phyloP scores from a whole-genome alignment of 2,888 invertebrate species.

The Ypsolopha scabrella region DNA sequence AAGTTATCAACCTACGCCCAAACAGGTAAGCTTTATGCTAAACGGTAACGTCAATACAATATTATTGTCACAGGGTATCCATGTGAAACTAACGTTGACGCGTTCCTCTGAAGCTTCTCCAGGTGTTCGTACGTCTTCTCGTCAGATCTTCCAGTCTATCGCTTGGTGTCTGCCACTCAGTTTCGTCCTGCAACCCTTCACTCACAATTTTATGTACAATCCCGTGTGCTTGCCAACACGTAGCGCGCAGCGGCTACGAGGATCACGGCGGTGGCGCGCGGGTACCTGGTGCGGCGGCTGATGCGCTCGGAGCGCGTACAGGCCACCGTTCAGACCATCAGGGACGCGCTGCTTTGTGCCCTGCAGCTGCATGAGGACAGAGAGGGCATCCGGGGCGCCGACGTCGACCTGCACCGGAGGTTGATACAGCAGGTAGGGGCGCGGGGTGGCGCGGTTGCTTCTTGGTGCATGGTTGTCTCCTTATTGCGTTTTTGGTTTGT shows the following conservation, averaged over 20 bases:
- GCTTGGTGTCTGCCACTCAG: neutral
- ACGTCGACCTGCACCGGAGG: constrained; percentile 78
- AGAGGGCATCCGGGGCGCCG: constrained; percentile 71
- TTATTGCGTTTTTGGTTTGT: neutral
- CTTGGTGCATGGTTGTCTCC: constrained; percentile 5
- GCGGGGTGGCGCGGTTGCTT: neutral
- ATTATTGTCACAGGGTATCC: neutral
- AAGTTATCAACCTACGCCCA: neutral
- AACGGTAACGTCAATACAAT: no score
- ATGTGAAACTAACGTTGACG: neutral
- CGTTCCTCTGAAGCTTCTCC: no score
- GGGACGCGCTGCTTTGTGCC: constrained; percentile 82
- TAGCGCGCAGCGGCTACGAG: constrained; percentile 72
- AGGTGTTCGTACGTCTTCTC: no score
- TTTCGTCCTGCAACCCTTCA: neutral
- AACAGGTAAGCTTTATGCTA: no score
- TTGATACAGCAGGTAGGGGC: constrained; percentile 77
- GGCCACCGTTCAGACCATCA: constrained; percentile 81
- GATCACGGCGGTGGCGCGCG: constrained; percentile 78
- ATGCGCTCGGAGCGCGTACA: constrained; percentile 86
- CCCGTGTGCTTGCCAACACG: constrained; percentile 4
- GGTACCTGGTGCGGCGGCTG: constrained; percentile 84
- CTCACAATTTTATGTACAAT: neutral
- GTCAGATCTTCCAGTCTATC: no score
- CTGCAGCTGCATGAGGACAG: constrained; percentile 77